Base-by-base conservation (phyloP, 2,888 invertebrate genomes). In the Chrysomela aeneicollis region DNA sequence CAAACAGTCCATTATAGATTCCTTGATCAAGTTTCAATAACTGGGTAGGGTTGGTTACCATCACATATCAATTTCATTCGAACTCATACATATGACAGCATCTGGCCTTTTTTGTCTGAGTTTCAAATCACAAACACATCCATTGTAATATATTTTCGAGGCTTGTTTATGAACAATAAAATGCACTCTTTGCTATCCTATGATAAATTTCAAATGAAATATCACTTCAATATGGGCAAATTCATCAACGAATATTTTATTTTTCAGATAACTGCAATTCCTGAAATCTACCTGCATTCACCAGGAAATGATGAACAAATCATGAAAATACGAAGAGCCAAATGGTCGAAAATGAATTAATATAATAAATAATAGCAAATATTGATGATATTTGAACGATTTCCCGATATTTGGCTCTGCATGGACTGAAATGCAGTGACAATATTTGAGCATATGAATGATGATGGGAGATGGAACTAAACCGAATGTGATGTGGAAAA, bases 301-400 rank as follows among this genome's bases (percentile, higher is more conserved):
- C 42, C 42, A 15, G 42, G 42, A 42, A n/a, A 15, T 42, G 15
- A 42, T 42, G 1, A 35, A 35, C 35, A 42, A 46, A 57, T 46
- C 46, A 30, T 1, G 12, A 15, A 30, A 46, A 57, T 46, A 3
- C 9, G 32, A 42, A 42, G 22, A 15, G 21, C 17, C 21, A 49
- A 21, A 57, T 57, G 26, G 26, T 46, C 46, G 30, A 46, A 37
- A 55, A 55, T 55, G 26, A 57, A 57, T 46, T 22, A 26, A 57
- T 42, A 37, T 46, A 57, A 42, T 46, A 32, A 57, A 47, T 15
- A 22, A 57, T 46, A 46, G 37, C n/a, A 37, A 54, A 54, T 54
- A 54, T 37, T 54, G 35, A 54, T 32, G 19, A 32, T 32, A 53
- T 32, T 53, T 18, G 17, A 10, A 53, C 32, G 55, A 42, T 55